Base-by-base conservation (phyloP, 1,140 invertebrate species). In the Papilio polytes region DNA sequence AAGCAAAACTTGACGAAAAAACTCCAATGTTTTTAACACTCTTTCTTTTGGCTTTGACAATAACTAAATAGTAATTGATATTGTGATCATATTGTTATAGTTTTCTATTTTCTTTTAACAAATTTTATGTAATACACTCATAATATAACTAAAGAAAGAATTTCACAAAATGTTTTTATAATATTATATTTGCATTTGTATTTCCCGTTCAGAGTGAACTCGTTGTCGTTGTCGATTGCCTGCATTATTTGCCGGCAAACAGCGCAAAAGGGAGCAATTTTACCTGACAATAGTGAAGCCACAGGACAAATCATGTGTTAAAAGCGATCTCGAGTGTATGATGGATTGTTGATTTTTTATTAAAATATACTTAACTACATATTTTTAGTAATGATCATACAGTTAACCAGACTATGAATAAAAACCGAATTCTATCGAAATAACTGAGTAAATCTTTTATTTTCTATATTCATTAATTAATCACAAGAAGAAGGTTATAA, bases 211-310 rank as follows among this genome's bases (percentile, higher is more conserved):
- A 36, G 26, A 15, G 22, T 31, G 12, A 12, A 26, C 63, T 70
- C 63, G 26, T 70, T 48, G 46, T 41, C 36, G 36, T 48, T 36
- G 63, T 70, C 63, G 63, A 70, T 70, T 70, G 63, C 63, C 63
- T 70, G 63, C 63, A 70, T 70, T 70, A 70, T 70, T 70, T 70
- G 63, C 63, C 6, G 15, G 63, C 63, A 26, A 31, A 70, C 63
- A 70, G 12, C 63, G 63, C 63, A 70, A 70, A 70, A 70, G 26
- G 12, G 63, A 70, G 63, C 63, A 70, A 70, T 70, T 70, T 70
- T 31, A 31, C 26, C 63, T 70, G 63, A 70, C 63, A 70, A 70
- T 70, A 70, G 63, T 70, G 63, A 70, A 70, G 63, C 63, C 63
- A 70, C 63, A 70, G 22, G 22, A 15, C 31, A 70, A 31, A 70